Evolutionary conservation across 2,888 invertebrate genomes (phyloP).

Genomic region (Alsophila aescularia): DNA sequence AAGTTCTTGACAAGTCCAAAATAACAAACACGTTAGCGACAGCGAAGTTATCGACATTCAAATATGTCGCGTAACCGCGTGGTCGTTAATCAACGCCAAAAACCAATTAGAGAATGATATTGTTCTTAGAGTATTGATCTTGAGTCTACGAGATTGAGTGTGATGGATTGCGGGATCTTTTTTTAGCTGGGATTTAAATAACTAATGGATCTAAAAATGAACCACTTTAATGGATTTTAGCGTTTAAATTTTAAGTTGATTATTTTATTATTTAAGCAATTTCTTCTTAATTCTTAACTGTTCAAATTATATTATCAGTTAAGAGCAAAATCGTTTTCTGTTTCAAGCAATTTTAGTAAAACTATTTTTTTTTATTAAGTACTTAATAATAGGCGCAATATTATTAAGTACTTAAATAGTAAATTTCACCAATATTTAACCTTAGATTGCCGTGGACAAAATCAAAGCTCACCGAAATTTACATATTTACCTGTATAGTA

Average conservation of each 20-base stretch:
- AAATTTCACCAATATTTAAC: too few species aligned
- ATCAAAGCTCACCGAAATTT: too few species aligned
- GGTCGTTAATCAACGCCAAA: slow-evolving; percentile 41
- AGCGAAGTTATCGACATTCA: slow-evolving; percentile 31
- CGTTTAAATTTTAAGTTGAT: too few species aligned
- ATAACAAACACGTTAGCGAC: slow-evolving; percentile 26
- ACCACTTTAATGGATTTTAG: background rate
- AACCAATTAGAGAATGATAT: slow-evolving; percentile 43
- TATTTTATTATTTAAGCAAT: too few species aligned
- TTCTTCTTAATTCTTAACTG: too few species aligned
- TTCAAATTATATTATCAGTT: too few species aligned
- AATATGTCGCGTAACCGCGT: slow-evolving; percentile 34
- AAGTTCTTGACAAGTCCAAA: slow-evolving; percentile 1
- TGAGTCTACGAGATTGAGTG: slow-evolving; percentile 20
- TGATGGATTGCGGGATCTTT: slow-evolving; percentile 16
- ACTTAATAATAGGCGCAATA: too few species aligned
- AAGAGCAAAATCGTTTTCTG: too few species aligned
- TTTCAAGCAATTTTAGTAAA: too few species aligned
- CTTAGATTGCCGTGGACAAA: too few species aligned
- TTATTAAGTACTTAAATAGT: too few species aligned
- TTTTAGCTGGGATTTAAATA: slow-evolving; percentile 5
- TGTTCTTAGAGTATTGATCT: slow-evolving; percentile 35
- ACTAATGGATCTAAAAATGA: slow-evolving; percentile 7
- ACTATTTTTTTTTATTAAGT: too few species aligned
- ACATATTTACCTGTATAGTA: slow-evolving; percentile 66